Evolutionary conservation across 2,797 vertebrate species (phyloP), one percentile per base, ranked within the genome.

Genomic region (Muscicapa striata): DNA sequence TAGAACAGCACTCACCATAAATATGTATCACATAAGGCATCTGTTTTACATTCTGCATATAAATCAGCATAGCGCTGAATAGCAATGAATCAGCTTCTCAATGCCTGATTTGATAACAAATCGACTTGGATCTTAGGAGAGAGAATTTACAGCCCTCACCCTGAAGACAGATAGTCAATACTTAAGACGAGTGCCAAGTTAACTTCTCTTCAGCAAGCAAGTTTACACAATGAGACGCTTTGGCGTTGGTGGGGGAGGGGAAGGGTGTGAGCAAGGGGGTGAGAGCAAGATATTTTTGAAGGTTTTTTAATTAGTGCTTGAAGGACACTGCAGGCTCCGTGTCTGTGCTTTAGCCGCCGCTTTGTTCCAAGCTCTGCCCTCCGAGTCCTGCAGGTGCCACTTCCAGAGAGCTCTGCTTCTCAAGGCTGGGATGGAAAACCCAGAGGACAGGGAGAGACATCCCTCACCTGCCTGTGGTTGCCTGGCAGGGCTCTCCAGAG

Each of bases 31-130:
- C 99, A 99, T 98, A 99, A 99, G 99, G 99, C 99, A 99, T 99
- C 99, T 99, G 99, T 99, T 99, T 99, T 99, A 99, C 99, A 99
- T 99, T 99, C 99, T 99, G 99, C 99, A 99, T 99, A 99, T 99
- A 99, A 99, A 99, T 99, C 99, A 99, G 99, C 98, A 97, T 97
- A 98, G 98, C 98, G 98, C 99, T 98, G 99, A 99, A 99, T 99
- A 99, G 99, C 99, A 99, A 99, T 99, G 99, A 99, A 99, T 99
- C 99, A 99, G 99, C 98, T 97, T 98, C 98, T 98, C 98, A 99
- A 99, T 99, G 99, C 99, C 99, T 99, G 99, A 99, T 99, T 99
- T 99, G 99, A 99, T 99, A 99, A 99, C 99, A 99, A 99, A 99
- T 99, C 98, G 99, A 99, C 99, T 99, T 98, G 98, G 98, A 99